These are phyloP conservation scores for Halcyon leucocephala DNA, from an alignment of 2,797 vertebrate species.

Conservation along the genomic window DNA sequence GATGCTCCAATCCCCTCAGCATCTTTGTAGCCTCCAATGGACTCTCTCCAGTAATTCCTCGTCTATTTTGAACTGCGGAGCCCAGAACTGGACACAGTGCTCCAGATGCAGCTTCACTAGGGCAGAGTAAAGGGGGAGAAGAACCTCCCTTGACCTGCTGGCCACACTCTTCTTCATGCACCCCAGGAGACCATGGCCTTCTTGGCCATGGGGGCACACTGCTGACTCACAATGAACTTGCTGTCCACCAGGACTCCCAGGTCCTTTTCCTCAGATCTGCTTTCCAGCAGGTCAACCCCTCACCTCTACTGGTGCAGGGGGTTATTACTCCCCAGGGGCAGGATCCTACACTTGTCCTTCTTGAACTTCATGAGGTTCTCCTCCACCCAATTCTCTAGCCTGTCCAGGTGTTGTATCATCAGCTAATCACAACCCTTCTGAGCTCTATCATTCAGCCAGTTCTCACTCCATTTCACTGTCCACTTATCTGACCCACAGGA, in stretches of 20 bases:
- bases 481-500: not conserved
- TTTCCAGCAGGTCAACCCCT: not conserved
- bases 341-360: not conserved
- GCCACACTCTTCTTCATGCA: not conserved
- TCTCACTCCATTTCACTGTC: not conserved
- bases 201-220: not conserved
- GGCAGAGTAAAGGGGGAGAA: not conserved
- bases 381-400: not conserved
- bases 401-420: not conserved
- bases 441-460: not conserved
- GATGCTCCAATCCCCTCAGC: not conserved
- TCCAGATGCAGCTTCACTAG: not conserved
- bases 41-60: not conserved
- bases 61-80: not conserved
- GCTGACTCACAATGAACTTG: not conserved
- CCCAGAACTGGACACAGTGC: not conserved
- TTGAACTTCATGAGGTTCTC: not conserved
- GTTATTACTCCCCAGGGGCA: not conserved
- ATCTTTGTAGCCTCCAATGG: not conserved
- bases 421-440: no score
- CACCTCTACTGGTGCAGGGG: not conserved
- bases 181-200: not conserved
- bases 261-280: not conserved
- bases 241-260: not conserved
- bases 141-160: not conserved